A percentile compares a stretch with the other conserved stretches of the same genome.
These are phyloP conservation scores for Pungitius pungitius DNA, from an alignment of 2,113 vertebrate species.

Conservation along the genomic window DNA sequence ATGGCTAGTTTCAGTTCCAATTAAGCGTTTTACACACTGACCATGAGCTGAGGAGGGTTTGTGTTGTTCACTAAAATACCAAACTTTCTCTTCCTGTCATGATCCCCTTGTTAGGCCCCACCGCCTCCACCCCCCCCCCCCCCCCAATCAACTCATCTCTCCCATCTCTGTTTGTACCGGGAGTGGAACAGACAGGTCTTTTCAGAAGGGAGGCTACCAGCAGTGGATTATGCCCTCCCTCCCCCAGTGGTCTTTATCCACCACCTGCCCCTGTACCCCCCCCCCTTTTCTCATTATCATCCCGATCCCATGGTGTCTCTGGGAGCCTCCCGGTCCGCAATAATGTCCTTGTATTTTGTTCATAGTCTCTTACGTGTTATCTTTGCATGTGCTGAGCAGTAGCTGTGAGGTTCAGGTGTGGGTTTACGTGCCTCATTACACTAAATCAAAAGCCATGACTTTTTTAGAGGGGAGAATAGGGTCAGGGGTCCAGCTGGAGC, in stretches of 20 bases:
- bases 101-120: slow-evolving; percentile 64
- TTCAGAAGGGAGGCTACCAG: slow-evolving; percentile 60
- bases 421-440: slow-evolving; percentile 64
- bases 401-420: slow-evolving; percentile 68
- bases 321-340: slow-evolving; percentile 20
- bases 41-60: slow-evolving; percentile 48
- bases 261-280: slow-evolving; percentile 68
- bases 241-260: slow-evolving; percentile 68
- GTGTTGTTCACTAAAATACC: slow-evolving; percentile 52
- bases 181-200: slow-evolving; percentile 75
- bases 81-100: slow-evolving; percentile 63
- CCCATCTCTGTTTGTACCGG: slow-evolving; percentile 55
- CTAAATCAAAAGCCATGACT: slow-evolving; percentile 47
- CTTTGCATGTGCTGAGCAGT: slow-evolving; percentile 32
- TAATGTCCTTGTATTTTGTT: too few relatives aligned
- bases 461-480: slow-evolving; percentile 13
- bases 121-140: neutral
- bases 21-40: slow-evolving; percentile 55
- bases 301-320: slow-evolving; percentile 58
- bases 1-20: slow-evolving; percentile 62
- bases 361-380: neutral
- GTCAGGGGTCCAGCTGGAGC: slow-evolving; percentile 46
- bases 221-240: slow-evolving; percentile 70
- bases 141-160: slow-evolving; percentile 34
- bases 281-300: slow-evolving; percentile 64